phyloP scores from a whole-genome alignment of 1,140 invertebrate genomes.

The Papilio machaon region DNA sequence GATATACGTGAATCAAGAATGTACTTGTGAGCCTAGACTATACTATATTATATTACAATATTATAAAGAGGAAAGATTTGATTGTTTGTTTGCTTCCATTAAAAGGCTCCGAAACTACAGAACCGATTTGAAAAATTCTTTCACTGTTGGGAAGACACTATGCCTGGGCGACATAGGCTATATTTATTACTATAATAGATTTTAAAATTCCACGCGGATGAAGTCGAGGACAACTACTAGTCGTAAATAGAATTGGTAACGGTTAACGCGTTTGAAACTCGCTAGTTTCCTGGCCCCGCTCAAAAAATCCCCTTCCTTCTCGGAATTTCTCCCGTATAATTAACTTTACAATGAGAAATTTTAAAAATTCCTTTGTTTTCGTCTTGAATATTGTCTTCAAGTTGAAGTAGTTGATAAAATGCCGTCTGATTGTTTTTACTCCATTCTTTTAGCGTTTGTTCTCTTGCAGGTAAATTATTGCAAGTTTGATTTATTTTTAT shows the following conservation, averaged over 20 bases:
- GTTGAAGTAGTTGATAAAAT: constrained; percentile 30
- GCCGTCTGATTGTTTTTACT: constrained; percentile 27
- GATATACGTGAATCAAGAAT: no score
- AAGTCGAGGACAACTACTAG: no score
- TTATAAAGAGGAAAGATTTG: no score
- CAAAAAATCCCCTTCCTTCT: constrained; percentile 40
- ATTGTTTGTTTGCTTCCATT: no score
- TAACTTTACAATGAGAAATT: constrained; percentile 52
- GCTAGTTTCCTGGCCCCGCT: constrained; percentile 41
- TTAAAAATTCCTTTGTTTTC: constrained; percentile 56
- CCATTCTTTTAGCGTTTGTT: background rate
- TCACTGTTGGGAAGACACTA: no score
- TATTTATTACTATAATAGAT: no score
- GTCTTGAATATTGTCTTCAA: constrained; percentile 42
- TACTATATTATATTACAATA: no score
- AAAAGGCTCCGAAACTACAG: no score
- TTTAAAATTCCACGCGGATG: no score
- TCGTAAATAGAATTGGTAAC: background rate
- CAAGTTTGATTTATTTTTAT: constrained; percentile 3
- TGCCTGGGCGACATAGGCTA: no score
- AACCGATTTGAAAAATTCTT: no score
- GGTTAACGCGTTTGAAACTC: constrained; percentile 34
- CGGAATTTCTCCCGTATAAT: constrained; percentile 49
- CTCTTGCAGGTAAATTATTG: constrained; percentile 9
- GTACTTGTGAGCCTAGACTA: no score